Conservation (phyloP, 2,888 invertebrate genomes). For the Parnassius apollo region DNA sequence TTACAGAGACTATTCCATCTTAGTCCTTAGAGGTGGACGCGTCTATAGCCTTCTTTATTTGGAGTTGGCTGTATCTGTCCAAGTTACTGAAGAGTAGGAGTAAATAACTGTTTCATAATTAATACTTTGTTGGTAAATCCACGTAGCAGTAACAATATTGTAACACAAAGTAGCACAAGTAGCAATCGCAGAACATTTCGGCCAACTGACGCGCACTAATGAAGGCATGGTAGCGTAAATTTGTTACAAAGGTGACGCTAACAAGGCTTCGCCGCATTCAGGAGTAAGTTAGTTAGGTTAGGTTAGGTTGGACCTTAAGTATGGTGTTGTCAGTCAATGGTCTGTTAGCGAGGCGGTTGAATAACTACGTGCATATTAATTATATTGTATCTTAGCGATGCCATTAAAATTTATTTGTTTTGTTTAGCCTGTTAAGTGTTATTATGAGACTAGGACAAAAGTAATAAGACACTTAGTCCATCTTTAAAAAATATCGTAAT, state of each 20-base stretch:
- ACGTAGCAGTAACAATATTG: not conserved
- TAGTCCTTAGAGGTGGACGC: too few species aligned
- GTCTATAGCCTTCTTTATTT: too few species aligned
- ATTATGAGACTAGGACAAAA: too few species aligned
- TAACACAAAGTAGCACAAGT: not conserved
- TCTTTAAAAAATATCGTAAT: too few species aligned
- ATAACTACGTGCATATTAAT: constrained; percentile 12
- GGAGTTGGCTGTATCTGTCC: too few species aligned
- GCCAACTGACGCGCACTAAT: constrained; percentile 23
- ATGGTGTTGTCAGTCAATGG: constrained; percentile 23
- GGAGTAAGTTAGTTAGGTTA: constrained; percentile 14
- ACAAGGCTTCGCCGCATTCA: constrained; percentile 24
- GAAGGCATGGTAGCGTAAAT: constrained; percentile 22
- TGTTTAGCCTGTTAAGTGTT: not conserved
- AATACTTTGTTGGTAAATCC: not conserved
- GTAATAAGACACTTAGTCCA: too few species aligned
- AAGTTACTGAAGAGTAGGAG: too few species aligned
- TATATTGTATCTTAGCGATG: not conserved
- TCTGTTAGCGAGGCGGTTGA: constrained; percentile 11
- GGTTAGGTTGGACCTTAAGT: not conserved
- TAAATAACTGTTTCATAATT: too few species aligned
- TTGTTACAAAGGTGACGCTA: constrained; percentile 20
- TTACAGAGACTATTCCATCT: too few species aligned
- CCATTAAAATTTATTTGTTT: not conserved
- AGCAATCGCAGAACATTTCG: constrained; percentile 19